phyloP scores from a whole-genome alignment of 1,140 invertebrate genomes.

The Neomicropteryx cornuta region DNA sequence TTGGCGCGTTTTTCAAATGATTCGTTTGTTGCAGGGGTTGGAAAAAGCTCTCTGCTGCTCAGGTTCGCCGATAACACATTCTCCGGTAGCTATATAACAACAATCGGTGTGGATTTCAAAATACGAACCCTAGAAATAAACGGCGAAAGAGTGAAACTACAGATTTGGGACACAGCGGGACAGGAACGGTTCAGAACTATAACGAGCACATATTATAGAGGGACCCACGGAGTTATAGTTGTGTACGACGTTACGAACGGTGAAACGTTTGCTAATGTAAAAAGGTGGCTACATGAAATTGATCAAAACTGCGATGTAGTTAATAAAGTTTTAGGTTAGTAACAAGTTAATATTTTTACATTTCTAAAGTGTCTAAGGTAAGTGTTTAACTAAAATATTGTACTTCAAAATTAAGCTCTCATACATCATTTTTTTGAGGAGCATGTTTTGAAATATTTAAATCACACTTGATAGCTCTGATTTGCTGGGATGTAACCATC shows the following conservation, averaged over 20 bases:
- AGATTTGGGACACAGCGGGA: slow-evolving; percentile 97
- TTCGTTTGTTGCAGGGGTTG: slow-evolving; percentile 70
- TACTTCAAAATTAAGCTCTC: too few relatives aligned
- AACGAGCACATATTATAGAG: slow-evolving; percentile 95
- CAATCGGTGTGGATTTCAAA: slow-evolving; percentile 99
- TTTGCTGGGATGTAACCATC: too few relatives aligned
- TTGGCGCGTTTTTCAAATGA: slow-evolving; percentile 1
- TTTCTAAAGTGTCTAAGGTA: slow-evolving; percentile 1
- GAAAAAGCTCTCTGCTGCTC: slow-evolving; percentile 94
- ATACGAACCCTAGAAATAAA: slow-evolving; percentile 92
- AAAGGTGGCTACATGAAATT: slow-evolving; percentile 96
- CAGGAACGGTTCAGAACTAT: slow-evolving; percentile 94
- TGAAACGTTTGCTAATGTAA: slow-evolving; percentile 98
- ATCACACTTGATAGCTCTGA: too few relatives aligned
- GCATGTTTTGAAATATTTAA: too few relatives aligned
- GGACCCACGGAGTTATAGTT: slow-evolving; percentile 97
- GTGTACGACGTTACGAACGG: slow-evolving; percentile 99
- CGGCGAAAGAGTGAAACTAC: slow-evolving; percentile 92
- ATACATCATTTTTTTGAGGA: too few relatives aligned
- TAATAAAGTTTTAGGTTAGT: slow-evolving; percentile 91
- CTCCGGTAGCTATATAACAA: slow-evolving; percentile 97
- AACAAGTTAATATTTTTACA: too few relatives aligned
- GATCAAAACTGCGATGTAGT: slow-evolving; percentile 99
- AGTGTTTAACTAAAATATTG: background rate
- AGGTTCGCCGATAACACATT: slow-evolving; percentile 98